These are phyloP conservation scores for Cairina moschata DNA, from an alignment of 2,113 vertebrate species.

Conservation along the genomic window DNA sequence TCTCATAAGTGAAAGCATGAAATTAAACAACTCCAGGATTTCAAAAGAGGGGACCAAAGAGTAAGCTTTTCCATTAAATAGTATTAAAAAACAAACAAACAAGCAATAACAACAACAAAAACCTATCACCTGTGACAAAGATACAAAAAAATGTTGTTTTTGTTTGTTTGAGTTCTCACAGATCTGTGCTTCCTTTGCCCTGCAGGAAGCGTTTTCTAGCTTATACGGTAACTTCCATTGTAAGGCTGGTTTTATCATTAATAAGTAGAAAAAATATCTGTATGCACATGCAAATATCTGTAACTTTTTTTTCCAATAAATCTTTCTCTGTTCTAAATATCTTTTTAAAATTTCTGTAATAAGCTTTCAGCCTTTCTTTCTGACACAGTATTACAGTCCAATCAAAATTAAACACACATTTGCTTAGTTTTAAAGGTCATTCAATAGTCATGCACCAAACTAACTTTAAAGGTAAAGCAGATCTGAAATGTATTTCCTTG, in stretches of 20 bases:
- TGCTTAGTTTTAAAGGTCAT: constrained; percentile 40
- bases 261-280: not conserved
- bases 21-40: not conserved
- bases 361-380: not conserved
- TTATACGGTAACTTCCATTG: not conserved
- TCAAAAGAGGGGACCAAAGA: not conserved
- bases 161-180: not conserved
- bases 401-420: not conserved
- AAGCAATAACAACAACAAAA: not conserved
- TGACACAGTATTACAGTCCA: not conserved
- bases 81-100: not conserved
- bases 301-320: not conserved
- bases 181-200: not conserved
- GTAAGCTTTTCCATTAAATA: not conserved
- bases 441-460: not conserved
- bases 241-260: not conserved
- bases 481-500: not conserved
- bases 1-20: not conserved
- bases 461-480: not conserved
- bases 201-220: not conserved
- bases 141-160: not conserved
- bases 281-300: not conserved
- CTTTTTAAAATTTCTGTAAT: not conserved
- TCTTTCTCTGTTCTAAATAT: not conserved
- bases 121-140: not conserved